Conservation (phyloP, 2,797 vertebrate species). For the Brachymystax lenok region DNA sequence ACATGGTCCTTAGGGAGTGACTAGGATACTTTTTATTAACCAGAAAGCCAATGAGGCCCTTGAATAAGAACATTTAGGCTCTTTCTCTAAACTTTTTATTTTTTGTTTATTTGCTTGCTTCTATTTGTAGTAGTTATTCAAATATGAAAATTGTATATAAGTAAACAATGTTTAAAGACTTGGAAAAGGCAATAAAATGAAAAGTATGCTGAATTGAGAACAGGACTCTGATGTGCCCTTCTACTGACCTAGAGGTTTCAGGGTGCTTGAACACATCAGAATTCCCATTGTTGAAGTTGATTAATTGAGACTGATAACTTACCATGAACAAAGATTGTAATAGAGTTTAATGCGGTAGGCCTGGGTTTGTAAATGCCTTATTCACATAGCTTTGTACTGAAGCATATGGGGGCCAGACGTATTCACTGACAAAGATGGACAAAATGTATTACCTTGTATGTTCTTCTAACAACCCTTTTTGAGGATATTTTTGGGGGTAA, state of each 20-base stretch:
- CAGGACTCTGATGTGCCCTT: slow-evolving; percentile 90
- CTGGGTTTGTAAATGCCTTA: slow-evolving; percentile 98
- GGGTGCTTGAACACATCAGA: slow-evolving; percentile 99
- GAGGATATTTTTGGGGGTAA: slow-evolving; percentile 15
- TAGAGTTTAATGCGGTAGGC: slow-evolving; percentile 98
- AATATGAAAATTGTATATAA: slow-evolving; percentile 52
- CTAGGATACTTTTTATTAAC: slow-evolving; percentile 50
- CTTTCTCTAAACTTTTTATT: slow-evolving; percentile 41
- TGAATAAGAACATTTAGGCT: slow-evolving; percentile 31
- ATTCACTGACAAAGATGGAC: slow-evolving; percentile 91
- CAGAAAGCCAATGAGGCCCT: slow-evolving; percentile 21
- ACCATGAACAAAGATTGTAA: slow-evolving; percentile 88
- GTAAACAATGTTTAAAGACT: slow-evolving; percentile 14
- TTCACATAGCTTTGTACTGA: slow-evolving; percentile 93
- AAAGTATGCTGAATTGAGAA: slow-evolving; percentile 52
- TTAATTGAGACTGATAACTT: slow-evolving; percentile 99
- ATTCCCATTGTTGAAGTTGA: slow-evolving; percentile 98
- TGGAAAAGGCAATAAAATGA: slow-evolving; percentile 38
- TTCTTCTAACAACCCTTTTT: slow-evolving; percentile 78
- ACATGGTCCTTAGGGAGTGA: slow-evolving; percentile 52
- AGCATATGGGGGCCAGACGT: slow-evolving; percentile 97
- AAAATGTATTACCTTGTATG: slow-evolving; percentile 95
- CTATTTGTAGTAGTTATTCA: slow-evolving; percentile 35
- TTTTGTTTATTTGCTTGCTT: slow-evolving; percentile 38
- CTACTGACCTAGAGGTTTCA: slow-evolving; percentile 99